These are phyloP conservation scores for Augochlorella aurata DNA, from an alignment of 2,888 invertebrate genomes.

Conservation along the genomic window DNA sequence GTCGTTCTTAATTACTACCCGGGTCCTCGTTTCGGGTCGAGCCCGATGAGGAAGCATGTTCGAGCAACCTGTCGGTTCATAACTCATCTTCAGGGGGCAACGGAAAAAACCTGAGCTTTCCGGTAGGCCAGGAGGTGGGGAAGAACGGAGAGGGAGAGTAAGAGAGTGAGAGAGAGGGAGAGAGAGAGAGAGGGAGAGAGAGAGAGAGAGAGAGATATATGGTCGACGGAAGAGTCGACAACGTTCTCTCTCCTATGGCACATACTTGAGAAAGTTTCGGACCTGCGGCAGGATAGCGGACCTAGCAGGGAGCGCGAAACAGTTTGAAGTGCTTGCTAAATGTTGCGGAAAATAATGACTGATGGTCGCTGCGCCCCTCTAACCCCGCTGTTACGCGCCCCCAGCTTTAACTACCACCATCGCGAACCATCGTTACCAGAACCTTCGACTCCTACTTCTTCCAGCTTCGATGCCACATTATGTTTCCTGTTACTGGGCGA, in stretches of 20 bases:
- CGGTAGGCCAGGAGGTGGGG: constrained; percentile 7
- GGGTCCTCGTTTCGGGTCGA: constrained; percentile 60
- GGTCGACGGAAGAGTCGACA: constrained; percentile 59
- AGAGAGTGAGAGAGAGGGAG: constrained; percentile 36
- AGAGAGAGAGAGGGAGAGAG: constrained; percentile 48
- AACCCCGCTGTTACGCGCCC: constrained; percentile 28
- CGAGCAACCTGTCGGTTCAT: constrained; percentile 72
- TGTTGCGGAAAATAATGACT: constrained; percentile 82
- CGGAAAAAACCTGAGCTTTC: constrained; percentile 64
- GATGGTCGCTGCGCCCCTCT: constrained; percentile 74
- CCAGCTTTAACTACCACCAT: constrained; percentile 59
- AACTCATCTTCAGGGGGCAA: constrained; percentile 74
- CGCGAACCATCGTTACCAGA: constrained; percentile 58
- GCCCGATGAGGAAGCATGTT: constrained; percentile 69
- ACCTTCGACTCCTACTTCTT: constrained; percentile 64
- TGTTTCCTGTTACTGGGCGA: constrained; percentile 62
- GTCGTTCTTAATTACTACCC: constrained; percentile 71
- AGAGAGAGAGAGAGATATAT: constrained; percentile 47
- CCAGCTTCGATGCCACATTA: constrained; percentile 52
- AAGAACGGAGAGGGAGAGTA: constrained; percentile 27
- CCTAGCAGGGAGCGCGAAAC: constrained; percentile 77
- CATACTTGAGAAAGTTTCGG: constrained; percentile 80
- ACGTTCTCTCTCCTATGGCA: constrained; percentile 70
- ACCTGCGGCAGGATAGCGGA: constrained; percentile 69
- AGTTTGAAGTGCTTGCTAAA: constrained; percentile 81